Base-by-base conservation (phyloP, 2,113 vertebrate genomes). In the Pelodiscus sinensis region DNA sequence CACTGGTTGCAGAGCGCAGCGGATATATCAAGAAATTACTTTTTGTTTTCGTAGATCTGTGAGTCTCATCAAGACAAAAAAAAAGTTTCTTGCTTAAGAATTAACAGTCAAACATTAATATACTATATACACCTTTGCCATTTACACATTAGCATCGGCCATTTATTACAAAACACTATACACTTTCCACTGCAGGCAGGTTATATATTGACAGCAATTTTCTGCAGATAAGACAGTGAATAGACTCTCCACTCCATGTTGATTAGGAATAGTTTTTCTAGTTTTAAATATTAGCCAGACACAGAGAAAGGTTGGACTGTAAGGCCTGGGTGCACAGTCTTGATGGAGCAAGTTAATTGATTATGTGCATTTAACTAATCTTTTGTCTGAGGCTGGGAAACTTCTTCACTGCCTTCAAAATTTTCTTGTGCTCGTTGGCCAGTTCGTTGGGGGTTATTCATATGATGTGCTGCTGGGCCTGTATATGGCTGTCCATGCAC, bases 41-140 rank as follows among this genome's bases (percentile, higher is more conserved):
- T 98, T 97, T 97, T 98, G 95, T 98, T 98, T 98, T 97, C 98
- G 98, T 98, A 98, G 98, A 99, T 99, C 98, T 98, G 98, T 98
- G 98, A 99, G 98, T 99, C 98, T 99, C 98, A 98, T 98, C 97
- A 98, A 99, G 98, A 98, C 97, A 97, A 97, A 98, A 98, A 98
- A 98, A 98, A 98, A 93, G 97, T 97, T 98, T 98, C 97, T 98
- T 98, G 98, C 98, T 98, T 98, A 98, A 98, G 98, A 98, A 98
- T 98, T 98, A 99, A 99, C 99, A 99, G 99, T 99, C 99, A 99
- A 98, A 99, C 99, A 99, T 99, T 98, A 99, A 99, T 99, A 99
- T 99, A 99, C 98, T 99, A 99, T 99, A 98, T 99, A 99, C 99
- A 99, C 99, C 99, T 99, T 99, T 97, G 98, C 99, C 98, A 97